Evolutionary conservation across 2,797 vertebrate genomes (phyloP), one percentile per base, ranked within the genome.

Genomic region (Lepilemur septentrionalis): DNA sequence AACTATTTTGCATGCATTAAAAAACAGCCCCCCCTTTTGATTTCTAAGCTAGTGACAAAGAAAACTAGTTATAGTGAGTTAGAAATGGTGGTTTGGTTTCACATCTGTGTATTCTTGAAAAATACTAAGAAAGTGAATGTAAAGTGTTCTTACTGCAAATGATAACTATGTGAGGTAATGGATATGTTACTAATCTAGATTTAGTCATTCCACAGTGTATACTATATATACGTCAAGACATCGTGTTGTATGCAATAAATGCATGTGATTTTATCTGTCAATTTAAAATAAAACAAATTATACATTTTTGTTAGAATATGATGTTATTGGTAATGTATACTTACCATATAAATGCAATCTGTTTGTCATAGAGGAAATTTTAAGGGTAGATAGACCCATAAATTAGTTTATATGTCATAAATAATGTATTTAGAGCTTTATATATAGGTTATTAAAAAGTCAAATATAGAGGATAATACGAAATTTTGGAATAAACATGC

Each of bases 341-440:
- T 92, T 14, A 55, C n/a, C 14, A 55, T 55, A 55, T 85, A 73
- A 91, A 67, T 80, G 46, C 25, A 41, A 32, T 67, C 7, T 95
- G 55, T 55, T 55, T 55, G 25, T 80, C 18, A 65, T 67, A 73
- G 63, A 76, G 46, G 6, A 75, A 38, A 78, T 88, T 61, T 84
- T 48, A 13, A 82, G 11, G 28, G 50, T 94, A 32, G 5, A 50
- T 72, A 78, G 22, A 52, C 76, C 57, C 10, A 89, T 32, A 57
- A 52, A 72, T 93, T 86, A 79, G n/a, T 79, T 79, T 79, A 73
- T 38, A 78, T 35, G 32, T 96, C 32, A 87, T 75, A 94, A 79
- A 18, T 79, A 91, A 75, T 69, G 9, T 65, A 14, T 59, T 93
- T 86, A 82, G 13, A 73, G 22, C 48, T 75, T 93, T 10, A 69